phyloP scores from a whole-genome alignment of 30 jellyfish, hydroid and myxozoan species.

The Turritopsis rubra region DNA sequence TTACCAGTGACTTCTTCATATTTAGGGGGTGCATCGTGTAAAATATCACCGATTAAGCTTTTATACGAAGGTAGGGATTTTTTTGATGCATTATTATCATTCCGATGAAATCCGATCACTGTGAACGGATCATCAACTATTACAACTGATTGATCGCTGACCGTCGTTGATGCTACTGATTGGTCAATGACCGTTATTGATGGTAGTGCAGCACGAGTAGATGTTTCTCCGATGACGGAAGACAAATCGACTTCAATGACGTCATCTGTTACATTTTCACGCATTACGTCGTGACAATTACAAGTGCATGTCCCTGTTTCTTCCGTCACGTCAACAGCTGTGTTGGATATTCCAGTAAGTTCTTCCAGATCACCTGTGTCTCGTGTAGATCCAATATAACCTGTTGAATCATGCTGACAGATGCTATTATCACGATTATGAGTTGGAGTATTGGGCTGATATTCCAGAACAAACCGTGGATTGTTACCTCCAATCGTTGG shows the following conservation, averaged over 20 bases:
- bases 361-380: background rate
- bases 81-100: background rate
- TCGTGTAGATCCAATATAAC: background rate
- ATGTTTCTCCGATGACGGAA: background rate
- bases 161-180: background rate
- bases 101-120: background rate
- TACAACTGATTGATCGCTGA: background rate
- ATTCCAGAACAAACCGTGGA: background rate
- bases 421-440: background rate
- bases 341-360: background rate
- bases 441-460: background rate
- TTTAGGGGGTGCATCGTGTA: slow-evolving; percentile 11
- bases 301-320: background rate
- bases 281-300: background rate
- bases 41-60: background rate
- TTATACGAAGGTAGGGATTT: slow-evolving; percentile 4
- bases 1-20: slow-evolving; percentile 11
- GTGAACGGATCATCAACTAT: background rate
- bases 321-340: background rate
- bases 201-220: too few species aligned
- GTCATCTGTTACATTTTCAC: background rate
- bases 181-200: background rate
- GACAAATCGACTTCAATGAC: background rate
- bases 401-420: background rate
- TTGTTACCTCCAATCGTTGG: background rate